Conservation (phyloP, 2,113 vertebrate genomes). For the Recurvirostra avosetta region DNA sequence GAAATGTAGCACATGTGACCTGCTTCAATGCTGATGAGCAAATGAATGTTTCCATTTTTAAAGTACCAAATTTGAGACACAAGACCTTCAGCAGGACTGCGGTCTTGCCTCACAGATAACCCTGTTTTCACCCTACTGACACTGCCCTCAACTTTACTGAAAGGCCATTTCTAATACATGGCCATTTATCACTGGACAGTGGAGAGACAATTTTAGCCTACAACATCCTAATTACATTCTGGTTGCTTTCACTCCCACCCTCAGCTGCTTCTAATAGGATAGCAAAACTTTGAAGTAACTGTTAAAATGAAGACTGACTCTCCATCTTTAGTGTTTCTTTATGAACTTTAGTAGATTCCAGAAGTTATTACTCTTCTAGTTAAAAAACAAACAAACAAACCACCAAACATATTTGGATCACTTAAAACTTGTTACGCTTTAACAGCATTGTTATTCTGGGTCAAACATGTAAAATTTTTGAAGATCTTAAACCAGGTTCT, state of each 20-base stretch:
- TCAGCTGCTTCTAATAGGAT: not conserved
- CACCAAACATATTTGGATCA: not conserved
- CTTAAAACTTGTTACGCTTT: not conserved
- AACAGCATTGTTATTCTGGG: not conserved
- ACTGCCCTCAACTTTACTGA: not conserved
- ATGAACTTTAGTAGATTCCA: not conserved
- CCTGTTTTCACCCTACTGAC: not conserved
- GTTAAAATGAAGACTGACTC: not conserved
- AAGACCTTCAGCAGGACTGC: not conserved
- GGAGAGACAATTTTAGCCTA: not conserved
- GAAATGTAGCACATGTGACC: not conserved
- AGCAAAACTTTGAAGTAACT: not conserved
- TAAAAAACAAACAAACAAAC: not conserved
- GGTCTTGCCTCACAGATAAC: not conserved
- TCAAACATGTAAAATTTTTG: not conserved
- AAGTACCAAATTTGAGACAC: not conserved
- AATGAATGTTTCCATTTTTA: not conserved
- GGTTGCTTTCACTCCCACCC: not conserved
- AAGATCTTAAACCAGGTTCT: not conserved
- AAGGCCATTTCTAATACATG: not conserved
- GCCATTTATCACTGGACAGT: not conserved
- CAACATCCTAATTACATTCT: not conserved
- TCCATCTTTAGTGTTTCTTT: not conserved
- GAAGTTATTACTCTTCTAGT: not conserved
- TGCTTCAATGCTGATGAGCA: not conserved